Conservation (phyloP, 2,113 vertebrate genomes). For the Calcarius ornatus region DNA sequence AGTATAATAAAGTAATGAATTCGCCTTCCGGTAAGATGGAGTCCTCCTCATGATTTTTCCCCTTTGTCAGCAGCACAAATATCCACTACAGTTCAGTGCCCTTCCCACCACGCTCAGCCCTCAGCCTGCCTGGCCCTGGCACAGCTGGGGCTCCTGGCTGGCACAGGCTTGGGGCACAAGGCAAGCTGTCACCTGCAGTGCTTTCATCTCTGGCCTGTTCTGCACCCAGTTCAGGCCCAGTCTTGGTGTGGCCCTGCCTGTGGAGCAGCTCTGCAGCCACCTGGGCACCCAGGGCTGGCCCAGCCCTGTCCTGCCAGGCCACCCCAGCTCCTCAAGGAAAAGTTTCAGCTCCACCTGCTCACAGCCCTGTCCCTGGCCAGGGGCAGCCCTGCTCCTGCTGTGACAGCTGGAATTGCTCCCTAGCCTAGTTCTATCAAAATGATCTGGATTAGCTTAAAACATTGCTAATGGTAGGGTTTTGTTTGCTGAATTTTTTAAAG, state of each 20-base stretch:
- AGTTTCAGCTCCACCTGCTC: background rate
- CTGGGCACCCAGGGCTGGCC: background rate
- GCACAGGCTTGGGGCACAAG: background rate
- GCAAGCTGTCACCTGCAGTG: background rate
- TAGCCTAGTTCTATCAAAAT: slow-evolving; percentile 47
- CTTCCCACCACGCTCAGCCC: background rate
- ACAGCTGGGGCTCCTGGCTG: background rate
- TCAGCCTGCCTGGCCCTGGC: background rate
- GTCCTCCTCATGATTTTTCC: too few relatives aligned
- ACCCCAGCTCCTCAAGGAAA: background rate
- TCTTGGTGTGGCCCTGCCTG: background rate
- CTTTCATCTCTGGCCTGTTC: background rate
- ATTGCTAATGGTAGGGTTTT: slow-evolving; percentile 30
- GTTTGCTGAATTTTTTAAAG: slow-evolving; percentile 44
- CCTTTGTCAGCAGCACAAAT: too few relatives aligned
- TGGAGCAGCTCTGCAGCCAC: background rate
- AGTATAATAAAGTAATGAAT: too few relatives aligned
- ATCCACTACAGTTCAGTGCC: background rate
- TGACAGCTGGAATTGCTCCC: background rate
- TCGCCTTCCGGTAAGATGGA: too few relatives aligned
- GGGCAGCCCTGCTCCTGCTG: background rate
- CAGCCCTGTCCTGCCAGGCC: background rate
- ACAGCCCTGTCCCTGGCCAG: background rate
- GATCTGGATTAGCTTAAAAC: slow-evolving; percentile 48
- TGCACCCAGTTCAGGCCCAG: background rate